Conservation (phyloP, 35 echinoderm and acorn worm genomes). For the Holothuria glaberrima region DNA sequence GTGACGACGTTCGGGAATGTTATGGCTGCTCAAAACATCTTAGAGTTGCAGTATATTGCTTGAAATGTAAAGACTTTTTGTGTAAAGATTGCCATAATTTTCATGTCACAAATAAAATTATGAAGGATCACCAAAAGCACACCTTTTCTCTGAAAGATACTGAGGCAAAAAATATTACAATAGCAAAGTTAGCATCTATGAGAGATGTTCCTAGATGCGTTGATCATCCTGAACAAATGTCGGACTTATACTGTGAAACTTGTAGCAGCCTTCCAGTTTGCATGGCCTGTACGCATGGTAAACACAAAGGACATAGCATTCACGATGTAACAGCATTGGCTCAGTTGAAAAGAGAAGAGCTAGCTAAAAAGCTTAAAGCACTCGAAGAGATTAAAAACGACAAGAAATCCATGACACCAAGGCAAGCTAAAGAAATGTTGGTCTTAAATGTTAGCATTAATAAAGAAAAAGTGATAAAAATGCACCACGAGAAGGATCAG, state of each 20-base stretch:
- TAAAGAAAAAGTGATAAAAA: not conserved
- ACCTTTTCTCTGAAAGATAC: too few species aligned
- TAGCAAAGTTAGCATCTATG: conserved; percentile 27
- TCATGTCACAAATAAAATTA: too few species aligned
- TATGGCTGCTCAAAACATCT: too few species aligned
- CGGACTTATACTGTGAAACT: conserved; percentile 24
- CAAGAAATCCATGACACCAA: not conserved
- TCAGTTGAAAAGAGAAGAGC: not conserved
- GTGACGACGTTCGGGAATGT: not conserved
- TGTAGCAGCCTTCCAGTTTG: conserved; percentile 29
- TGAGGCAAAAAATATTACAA: not conserved
- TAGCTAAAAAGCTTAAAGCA: not conserved
- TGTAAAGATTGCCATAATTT: not conserved
- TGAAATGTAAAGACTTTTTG: too few species aligned
- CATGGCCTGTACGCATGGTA: conserved; percentile 5
- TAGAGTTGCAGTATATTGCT: too few species aligned
- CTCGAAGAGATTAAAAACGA: not conserved
- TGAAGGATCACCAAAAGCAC: too few species aligned
- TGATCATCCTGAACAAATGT: not conserved
- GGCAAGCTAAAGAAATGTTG: not conserved
- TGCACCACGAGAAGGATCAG: not conserved
- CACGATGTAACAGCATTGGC: conserved; percentile 46
- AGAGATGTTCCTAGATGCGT: conserved; percentile 15
- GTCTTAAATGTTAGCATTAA: not conserved
- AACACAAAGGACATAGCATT: conserved; percentile 25